Base-by-base conservation (phyloP, 2,113 vertebrate genomes). In the Labrus mixtus region DNA sequence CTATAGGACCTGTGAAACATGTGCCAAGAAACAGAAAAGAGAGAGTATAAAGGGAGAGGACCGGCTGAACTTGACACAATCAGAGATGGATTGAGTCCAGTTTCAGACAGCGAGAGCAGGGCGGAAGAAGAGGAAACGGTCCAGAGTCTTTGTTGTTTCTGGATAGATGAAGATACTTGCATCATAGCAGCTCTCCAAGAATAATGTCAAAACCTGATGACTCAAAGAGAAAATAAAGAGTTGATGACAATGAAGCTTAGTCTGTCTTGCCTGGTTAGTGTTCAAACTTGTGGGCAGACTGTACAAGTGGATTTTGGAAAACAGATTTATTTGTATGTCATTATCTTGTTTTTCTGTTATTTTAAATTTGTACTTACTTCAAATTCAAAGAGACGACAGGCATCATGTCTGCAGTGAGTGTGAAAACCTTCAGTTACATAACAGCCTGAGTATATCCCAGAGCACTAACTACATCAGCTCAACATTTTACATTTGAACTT, bases 181-280 rank as follows among this genome's bases (percentile, higher is more conserved):
- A 90, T 92, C 88, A 84, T 63, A 74, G 83, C 54, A 54, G 76
- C 65, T 62, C 56, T 92, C 88, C 90, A 89, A 90, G 85, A 91
- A 90, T 90, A 88, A 92, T 74, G 89, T 84, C 73, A 73, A 81
- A 86, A 78, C 67, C 73, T 50, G 85, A 87, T 91, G 88, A 93
- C 85, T 91, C 90, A 87, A 82, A 84, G 83, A 77, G 73, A 87
- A 92, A 91, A 90, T 66, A 82, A 61, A 56, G 82, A 74, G 69
- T 58, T 82, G 76, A 86, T 87, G 87, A 87, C 89, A 85, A 71
- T 73, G 37, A 72, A 79, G 78, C 75, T 82, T 22, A 36, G 66
- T 36, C 65, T 79, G 85, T 91, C 80, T 58, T n/a, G 64, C 61
- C 70, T 66, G 23, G 59, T 85, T 82, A 78, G 22, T 54, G 17